Conservation (phyloP, 2,113 vertebrate species). For the Saguinus imperator region DNA sequence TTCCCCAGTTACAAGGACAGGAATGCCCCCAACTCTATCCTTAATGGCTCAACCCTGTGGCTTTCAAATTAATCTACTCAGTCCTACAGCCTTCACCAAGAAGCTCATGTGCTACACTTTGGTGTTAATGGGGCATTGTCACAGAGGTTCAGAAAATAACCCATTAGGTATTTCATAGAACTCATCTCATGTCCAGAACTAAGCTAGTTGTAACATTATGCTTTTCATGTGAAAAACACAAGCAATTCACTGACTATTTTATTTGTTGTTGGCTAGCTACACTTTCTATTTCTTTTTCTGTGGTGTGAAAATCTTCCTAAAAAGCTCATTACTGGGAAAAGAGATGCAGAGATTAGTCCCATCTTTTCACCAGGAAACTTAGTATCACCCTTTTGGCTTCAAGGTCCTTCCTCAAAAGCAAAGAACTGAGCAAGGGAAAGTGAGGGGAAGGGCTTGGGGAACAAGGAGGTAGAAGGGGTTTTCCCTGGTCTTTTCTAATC, state of each 20-base stretch:
- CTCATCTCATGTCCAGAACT: neutral
- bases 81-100: neutral
- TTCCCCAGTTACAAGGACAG: neutral
- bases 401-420: slow-evolving; percentile 69
- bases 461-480: slow-evolving; percentile 45
- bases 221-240: neutral
- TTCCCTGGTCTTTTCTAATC: slow-evolving; percentile 66
- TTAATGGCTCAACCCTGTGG: neutral
- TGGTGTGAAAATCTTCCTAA: neutral
- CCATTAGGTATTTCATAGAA: neutral
- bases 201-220: neutral
- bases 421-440: slow-evolving; percentile 24
- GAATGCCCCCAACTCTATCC: neutral
- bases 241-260: neutral
- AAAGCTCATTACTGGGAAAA: neutral
- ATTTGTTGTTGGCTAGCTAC: neutral
- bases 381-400: slow-evolving; percentile 32
- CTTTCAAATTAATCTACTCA: neutral
- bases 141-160: neutral
- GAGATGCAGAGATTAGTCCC: neutral
- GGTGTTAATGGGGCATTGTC: neutral
- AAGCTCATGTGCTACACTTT: neutral
- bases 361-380: neutral
- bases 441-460: neutral
- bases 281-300: slow-evolving; percentile 18